A percentile compares a stretch with the other conserved stretches of the same genome.
Evolutionary conservation across 2,797 vertebrate species (phyloP).

Genomic region (Acanthurus leucopareius): DNA sequence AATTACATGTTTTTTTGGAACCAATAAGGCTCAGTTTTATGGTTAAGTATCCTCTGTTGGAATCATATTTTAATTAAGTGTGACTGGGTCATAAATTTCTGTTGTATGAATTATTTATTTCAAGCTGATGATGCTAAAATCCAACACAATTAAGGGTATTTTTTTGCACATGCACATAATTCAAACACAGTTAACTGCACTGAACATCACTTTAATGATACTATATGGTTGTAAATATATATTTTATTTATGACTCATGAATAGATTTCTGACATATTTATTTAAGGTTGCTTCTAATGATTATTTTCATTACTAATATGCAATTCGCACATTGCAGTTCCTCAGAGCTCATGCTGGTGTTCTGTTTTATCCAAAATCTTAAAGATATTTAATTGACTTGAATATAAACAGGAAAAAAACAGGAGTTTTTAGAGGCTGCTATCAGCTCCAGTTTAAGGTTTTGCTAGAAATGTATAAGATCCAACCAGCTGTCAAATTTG

Average conservation of each 20-base stretch:
- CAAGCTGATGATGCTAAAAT: not conserved
- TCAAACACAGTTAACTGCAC: not conserved
- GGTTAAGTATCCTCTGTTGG: not conserved
- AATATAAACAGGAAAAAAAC: not conserved
- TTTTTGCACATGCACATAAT: not conserved
- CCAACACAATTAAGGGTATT: not conserved
- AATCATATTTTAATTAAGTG: not conserved
- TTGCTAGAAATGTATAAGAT: not conserved
- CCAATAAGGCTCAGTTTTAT: not conserved
- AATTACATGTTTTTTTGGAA: not conserved
- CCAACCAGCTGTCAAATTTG: not conserved
- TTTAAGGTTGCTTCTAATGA: not conserved
- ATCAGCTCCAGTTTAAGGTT: no score
- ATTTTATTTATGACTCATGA: not conserved
- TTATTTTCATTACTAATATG: not conserved
- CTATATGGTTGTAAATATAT: not conserved
- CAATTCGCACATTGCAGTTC: no score
- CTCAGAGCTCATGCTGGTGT: no score
- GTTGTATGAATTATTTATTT: not conserved
- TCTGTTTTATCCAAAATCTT: not conserved
- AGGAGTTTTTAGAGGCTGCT: not conserved
- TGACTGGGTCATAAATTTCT: not conserved
- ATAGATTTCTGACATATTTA: not conserved
- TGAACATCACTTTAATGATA: not conserved
- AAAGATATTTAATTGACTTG: not conserved